Base-by-base conservation (phyloP, 1,140 invertebrate species). In the Galendromus occidentalis region DNA sequence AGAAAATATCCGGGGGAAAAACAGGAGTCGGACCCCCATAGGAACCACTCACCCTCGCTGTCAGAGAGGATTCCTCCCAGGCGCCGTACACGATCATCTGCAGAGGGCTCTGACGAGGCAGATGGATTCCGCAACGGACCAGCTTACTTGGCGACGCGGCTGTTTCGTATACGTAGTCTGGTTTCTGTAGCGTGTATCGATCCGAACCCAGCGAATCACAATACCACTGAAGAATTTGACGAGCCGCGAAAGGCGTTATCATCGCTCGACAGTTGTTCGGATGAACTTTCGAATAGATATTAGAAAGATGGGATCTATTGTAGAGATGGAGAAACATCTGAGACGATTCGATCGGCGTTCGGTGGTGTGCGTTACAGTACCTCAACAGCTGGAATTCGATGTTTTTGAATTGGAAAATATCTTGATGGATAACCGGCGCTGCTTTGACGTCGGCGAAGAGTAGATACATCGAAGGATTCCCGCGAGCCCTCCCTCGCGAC, bases 401-500 rank as follows among this genome's bases (percentile, higher is more conserved):
- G 51, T 59, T 59, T 9, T 59, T 59, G 22, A 59, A 59, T 33
- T 25, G 25, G 22, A 33, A 25, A 25, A 59, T 25, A 17, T 59
- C 51, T 29, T 59, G 33, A 17, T 59, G 20, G 14, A 59, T 59
- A 6, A 29, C 51, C 25, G 33, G 25, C 1, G 51, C 51, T 59
- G 25, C 12, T 59, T 33, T 25, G 2, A 33, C 51, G 51, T 25
- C 33, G 14, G 51, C 51, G 14, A 65, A 39, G 64, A 65, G 22
- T 5, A 44, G 17, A 9, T 59, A 59, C 1, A 59, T 14, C 6
- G 85, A 83, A 70, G 83, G 82, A 30, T 79, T 72, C 18, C 84
- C 82, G 47, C 84, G 68, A 83, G 76, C 66, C 82, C 83, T 76
- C n/a, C 73, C 71, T 64, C 87, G 86, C 17, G 83, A 86, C 71